Evolutionary conservation across 1,140 invertebrate species (phyloP).

Genomic region (silkworm (Bombyx mori)): ASM3026992v2 NC_085115.1:4132501-4133000

Average conservation of each 20-base stretch:
- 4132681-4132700: slow-evolving; percentile 31
- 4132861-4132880: slow-evolving; percentile 12
- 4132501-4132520: no score
- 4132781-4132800: slow-evolving; percentile 63
- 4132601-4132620: no score
- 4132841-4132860: slow-evolving; percentile 23
- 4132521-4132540: no score
- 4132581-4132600: no score
- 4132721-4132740: slow-evolving; percentile 43
- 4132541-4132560: no score
- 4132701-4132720: slow-evolving; percentile 24
- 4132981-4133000: no score
- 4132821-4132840: slow-evolving; percentile 29
- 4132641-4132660: neutral
- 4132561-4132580: no score
- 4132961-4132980: no score
- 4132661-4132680: slow-evolving; percentile 1
- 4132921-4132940: no score
- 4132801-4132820: slow-evolving; percentile 48
- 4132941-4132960: no score
- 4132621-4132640: neutral
- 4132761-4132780: slow-evolving; percentile 37
- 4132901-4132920: no score
- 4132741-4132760: slow-evolving; percentile 57
- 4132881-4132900: slow-evolving; percentile 4